These are phyloP conservation scores for Atta cephalotes DNA, from an alignment of 1,140 invertebrate species.

Conservation along the genomic window DNA sequence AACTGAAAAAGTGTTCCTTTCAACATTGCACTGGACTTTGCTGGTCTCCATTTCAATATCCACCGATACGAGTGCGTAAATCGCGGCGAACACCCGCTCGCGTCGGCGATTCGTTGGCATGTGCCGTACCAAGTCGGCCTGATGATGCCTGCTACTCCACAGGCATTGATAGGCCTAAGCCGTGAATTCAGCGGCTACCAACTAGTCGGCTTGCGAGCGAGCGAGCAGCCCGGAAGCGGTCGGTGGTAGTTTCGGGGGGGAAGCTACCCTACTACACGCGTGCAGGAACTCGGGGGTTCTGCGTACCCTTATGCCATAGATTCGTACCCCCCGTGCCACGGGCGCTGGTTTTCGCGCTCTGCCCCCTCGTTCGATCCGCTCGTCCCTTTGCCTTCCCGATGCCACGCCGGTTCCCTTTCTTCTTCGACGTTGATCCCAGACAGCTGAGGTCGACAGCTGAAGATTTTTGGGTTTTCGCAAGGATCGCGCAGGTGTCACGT, in stretches of 20 bases:
- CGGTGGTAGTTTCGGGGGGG: slow-evolving; percentile 37
- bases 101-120: slow-evolving; percentile 66
- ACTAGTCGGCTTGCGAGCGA: background rate
- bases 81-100: slow-evolving; percentile 53
- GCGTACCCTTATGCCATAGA: slow-evolving; percentile 11
- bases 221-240: slow-evolving; percentile 50
- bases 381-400: slow-evolving; percentile 2
- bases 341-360: slow-evolving; percentile 22
- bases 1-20: background rate
- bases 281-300: slow-evolving; percentile 8
- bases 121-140: slow-evolving; percentile 22
- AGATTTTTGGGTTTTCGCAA: slow-evolving; percentile 44
- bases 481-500: slow-evolving; percentile 20
- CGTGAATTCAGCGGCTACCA: slow-evolving; percentile 52
- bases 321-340: slow-evolving; percentile 33
- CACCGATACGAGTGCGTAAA: background rate
- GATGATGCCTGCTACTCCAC: slow-evolving; percentile 41
- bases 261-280: slow-evolving; percentile 52
- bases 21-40: background rate
- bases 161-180: slow-evolving; percentile 70
- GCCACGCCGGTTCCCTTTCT: slow-evolving; percentile 39
- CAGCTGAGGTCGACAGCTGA: slow-evolving; percentile 58
- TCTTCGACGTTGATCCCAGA: slow-evolving; percentile 14
- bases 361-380: slow-evolving; percentile 40
- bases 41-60: background rate